phyloP scores from a whole-genome alignment of 2,797 vertebrate genomes.

The Microcaecilia unicolor region DNA sequence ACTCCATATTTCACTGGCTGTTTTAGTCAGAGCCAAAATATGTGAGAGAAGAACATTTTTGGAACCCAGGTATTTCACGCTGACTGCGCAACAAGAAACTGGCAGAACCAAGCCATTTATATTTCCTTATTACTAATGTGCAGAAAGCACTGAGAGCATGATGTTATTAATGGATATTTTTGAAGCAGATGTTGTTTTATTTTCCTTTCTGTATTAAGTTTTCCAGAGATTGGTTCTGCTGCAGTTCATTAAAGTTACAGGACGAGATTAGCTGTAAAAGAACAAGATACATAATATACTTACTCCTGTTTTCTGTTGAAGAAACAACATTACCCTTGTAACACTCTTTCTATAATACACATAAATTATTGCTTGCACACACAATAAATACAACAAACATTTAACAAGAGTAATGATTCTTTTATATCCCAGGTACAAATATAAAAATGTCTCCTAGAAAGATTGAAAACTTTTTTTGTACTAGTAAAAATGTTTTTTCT shows the following conservation, averaged over 20 bases:
- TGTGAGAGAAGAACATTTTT: slow-evolving; percentile 48
- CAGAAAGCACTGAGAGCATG: slow-evolving; percentile 41
- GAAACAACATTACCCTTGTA: too few species aligned
- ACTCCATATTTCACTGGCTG: slow-evolving; percentile 46
- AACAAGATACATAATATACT: slow-evolving; percentile 14
- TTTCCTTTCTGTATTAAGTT: slow-evolving; percentile 26
- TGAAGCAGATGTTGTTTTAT: slow-evolving; percentile 41
- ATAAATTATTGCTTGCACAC: too few species aligned
- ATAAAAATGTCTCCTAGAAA: too few species aligned
- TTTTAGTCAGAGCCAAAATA: slow-evolving; percentile 39
- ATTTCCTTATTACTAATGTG: slow-evolving; percentile 49
- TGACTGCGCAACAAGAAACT: slow-evolving; percentile 44
- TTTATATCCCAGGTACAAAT: too few species aligned
- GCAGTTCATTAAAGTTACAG: slow-evolving; percentile 41
- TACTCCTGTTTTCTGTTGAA: slow-evolving; percentile 16
- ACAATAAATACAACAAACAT: too few species aligned
- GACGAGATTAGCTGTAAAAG: slow-evolving; percentile 16
- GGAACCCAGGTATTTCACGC: slow-evolving; percentile 45
- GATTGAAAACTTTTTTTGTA: too few species aligned
- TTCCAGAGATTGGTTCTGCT: slow-evolving; percentile 26
- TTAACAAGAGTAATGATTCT: too few species aligned
- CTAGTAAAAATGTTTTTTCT: too few species aligned
- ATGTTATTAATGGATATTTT: slow-evolving; percentile 46
- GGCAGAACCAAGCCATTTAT: slow-evolving; percentile 51
- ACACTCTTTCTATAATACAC: too few species aligned